These are phyloP conservation scores for Cotesia glomerata DNA, from an alignment of 1,140 invertebrate species.

Conservation along the genomic window DNA sequence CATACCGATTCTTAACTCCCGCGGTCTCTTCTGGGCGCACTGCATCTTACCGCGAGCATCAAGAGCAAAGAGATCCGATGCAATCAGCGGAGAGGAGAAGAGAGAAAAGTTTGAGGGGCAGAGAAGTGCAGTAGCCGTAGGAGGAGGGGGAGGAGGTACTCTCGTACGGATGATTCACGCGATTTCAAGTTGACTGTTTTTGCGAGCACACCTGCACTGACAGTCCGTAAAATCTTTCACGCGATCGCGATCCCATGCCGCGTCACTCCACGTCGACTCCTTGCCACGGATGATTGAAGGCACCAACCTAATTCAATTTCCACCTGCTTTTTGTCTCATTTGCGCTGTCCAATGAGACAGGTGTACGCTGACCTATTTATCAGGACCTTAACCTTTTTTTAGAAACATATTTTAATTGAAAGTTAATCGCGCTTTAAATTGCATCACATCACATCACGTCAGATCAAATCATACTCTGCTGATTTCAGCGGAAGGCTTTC, in stretches of 20 bases:
- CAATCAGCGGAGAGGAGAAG: neutral
- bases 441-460: neutral
- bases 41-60: too few relatives aligned
- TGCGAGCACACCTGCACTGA: slow-evolving; percentile 35
- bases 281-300: slow-evolving; percentile 27
- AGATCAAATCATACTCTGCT: too few relatives aligned
- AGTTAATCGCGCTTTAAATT: neutral
- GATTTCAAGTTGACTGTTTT: slow-evolving; percentile 33
- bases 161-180: slow-evolving; percentile 36
- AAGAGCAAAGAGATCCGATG: too few relatives aligned
- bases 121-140: neutral
- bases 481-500: too few relatives aligned
- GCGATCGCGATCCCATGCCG: slow-evolving; percentile 26
- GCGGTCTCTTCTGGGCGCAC: too few relatives aligned
- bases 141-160: neutral
- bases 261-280: slow-evolving; percentile 24
- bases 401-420: neutral
- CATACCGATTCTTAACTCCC: slow-evolving; percentile 25
- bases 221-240: slow-evolving; percentile 35
- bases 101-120: neutral
- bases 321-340: slow-evolving; percentile 20
- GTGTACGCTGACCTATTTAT: neutral
- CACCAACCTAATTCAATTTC: slow-evolving; percentile 22
- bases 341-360: neutral
- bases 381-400: neutral